phyloP scores from a whole-genome alignment of 2,113 vertebrate genomes.

The Eclectus roratus region DNA sequence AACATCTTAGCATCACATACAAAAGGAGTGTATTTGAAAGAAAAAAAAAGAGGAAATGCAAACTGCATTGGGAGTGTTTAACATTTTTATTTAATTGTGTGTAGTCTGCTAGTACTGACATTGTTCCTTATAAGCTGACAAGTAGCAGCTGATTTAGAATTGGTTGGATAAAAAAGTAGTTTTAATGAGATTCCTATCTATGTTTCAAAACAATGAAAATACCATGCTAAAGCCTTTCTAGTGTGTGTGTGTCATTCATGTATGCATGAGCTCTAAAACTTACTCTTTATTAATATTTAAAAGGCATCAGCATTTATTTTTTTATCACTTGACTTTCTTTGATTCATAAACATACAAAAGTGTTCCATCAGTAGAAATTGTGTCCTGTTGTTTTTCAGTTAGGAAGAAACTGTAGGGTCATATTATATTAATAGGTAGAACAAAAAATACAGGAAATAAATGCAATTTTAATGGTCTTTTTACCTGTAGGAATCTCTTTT shows the following conservation, averaged over 20 bases:
- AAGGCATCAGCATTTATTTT: not conserved
- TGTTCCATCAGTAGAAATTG: not conserved
- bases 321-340: not conserved
- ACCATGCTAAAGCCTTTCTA: not conserved
- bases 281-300: not conserved
- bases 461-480: not conserved
- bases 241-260: accelerated
- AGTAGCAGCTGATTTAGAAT: not conserved
- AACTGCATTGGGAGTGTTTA: not conserved
- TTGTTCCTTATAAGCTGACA: not conserved
- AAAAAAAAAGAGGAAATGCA: not conserved
- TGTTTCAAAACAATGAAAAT: not conserved
- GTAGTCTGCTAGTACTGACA: not conserved
- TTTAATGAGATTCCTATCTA: not conserved
- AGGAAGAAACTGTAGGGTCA: not conserved
- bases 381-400: not conserved
- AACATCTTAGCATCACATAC: not conserved
- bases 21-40: not conserved
- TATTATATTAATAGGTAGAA: not conserved
- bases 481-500: not conserved
- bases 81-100: not conserved
- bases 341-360: not conserved
- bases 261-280: not conserved
- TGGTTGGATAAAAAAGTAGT: not conserved
- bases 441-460: not conserved